Conservation (phyloP, 2,113 vertebrate species). For the Numenius arquata region DNA sequence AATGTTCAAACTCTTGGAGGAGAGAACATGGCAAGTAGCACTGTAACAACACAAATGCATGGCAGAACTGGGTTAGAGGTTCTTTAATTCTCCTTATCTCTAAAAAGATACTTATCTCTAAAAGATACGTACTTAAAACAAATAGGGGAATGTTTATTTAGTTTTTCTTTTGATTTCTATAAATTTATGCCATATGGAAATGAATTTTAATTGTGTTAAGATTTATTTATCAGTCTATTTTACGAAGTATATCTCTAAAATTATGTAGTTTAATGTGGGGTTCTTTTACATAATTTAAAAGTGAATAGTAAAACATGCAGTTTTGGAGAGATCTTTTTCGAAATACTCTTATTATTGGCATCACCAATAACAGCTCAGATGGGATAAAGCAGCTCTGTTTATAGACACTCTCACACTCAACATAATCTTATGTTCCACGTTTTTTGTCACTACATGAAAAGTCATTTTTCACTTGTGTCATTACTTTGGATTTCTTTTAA, state of each 20-base stretch:
- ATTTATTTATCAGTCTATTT: neutral
- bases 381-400: slow-evolving; percentile 57
- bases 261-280: neutral
- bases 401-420: slow-evolving; percentile 64
- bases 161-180: neutral
- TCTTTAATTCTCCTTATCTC: neutral
- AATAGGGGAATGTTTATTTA: neutral
- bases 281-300: neutral
- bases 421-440: slow-evolving; percentile 43
- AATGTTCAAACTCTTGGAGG: neutral
- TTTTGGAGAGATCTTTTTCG: neutral
- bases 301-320: neutral
- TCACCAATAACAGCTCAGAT: slow-evolving; percentile 15
- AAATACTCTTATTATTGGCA: slow-evolving; percentile 22
- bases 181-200: neutral
- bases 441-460: slow-evolving; percentile 34
- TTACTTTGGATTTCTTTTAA: neutral
- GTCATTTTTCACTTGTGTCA: neutral
- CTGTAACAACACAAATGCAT: neutral
- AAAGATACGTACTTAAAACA: neutral
- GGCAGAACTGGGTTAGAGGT: neutral
- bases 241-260: neutral
- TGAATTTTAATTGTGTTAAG: neutral
- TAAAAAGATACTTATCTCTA: too few relatives aligned
- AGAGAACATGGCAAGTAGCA: neutral